Base-by-base conservation (phyloP, 2,888 invertebrate genomes). In the Dendrolimus houi region DNA sequence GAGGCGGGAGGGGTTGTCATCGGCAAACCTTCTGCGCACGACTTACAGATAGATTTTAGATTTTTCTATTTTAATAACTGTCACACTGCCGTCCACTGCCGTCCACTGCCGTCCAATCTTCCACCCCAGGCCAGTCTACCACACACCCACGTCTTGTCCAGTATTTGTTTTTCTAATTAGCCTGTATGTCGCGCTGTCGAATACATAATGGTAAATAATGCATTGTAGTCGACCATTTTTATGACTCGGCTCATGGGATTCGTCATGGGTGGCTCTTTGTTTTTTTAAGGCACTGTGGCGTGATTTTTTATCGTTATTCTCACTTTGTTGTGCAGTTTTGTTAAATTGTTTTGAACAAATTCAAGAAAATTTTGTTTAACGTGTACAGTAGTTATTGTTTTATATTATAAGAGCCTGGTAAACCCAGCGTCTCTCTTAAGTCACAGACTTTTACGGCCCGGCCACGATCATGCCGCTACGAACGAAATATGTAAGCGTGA, bases 171-270 rank as follows among this genome's bases (percentile, higher is more conserved):
- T 87, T 81, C 81, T 83, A 83, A 87, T 89, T 90, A 89, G 84
- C 78, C 68, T 70, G 79, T 76, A 78, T 87, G 88, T 87, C 87
- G 80, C 83, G 71, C 79, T 80, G 84, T 81, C 83, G 86, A n/a
- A 87, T 87, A 85, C 81, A 86, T 87, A 85, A 88, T 89, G 84
- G 87, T 89, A 88, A 86, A 89, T 90, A 88, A 88, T 87, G 85
- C 81, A 85, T 87, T 85, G 88, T 89, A 85, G 87, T 82, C 82
- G 84, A 78, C 81, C 82, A 83, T 72, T 88, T 88, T 88, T 87
- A 88, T 83, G 85, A 77, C 81, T 76, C 72, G 70, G 65, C 72
- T 78, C 71, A 73, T 74, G 79, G 79, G 70, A 79, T 83, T 83
- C 87, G 74, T 77, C 88, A 86, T 88, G 88, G 89, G 89, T 88